Conservation (phyloP, 2,113 vertebrate genomes). For the Hystrix cristata region DNA sequence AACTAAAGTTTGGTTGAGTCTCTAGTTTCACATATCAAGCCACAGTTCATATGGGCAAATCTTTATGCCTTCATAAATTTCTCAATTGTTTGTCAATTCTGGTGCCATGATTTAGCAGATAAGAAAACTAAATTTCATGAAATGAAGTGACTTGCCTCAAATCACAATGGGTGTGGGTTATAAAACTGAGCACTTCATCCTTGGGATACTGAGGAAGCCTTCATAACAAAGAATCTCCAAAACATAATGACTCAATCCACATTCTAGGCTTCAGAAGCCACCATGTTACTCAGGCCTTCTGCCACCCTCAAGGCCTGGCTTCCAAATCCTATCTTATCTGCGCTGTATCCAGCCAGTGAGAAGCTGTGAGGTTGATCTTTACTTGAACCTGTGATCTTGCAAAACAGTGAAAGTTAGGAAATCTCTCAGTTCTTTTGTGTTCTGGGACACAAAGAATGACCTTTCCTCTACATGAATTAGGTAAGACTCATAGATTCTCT, state of each 20-base stretch:
- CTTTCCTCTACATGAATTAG: neutral
- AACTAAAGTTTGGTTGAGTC: neutral
- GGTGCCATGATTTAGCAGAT: conserved; percentile 16
- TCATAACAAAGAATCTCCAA: neutral
- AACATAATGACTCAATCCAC: neutral
- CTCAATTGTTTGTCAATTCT: neutral
- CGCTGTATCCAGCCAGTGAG: neutral
- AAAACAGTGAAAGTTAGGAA: neutral
- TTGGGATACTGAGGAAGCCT: neutral
- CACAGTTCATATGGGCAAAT: neutral
- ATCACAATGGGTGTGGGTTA: neutral
- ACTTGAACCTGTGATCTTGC: neutral
- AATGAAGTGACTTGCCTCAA: neutral
- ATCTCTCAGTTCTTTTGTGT: neutral
- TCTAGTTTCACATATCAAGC: neutral
- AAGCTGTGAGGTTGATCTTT: neutral
- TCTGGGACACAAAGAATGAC: neutral
- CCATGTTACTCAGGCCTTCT: neutral
- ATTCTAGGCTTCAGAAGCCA: neutral
- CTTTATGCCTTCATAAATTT: neutral
- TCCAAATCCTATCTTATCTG: neutral
- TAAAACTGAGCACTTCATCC: neutral
- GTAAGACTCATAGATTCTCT: neutral
- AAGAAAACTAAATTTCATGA: neutral
- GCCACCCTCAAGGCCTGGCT: neutral